Evolutionary conservation across 2,797 vertebrate species (phyloP).

Genomic region (Neolamprologus multifasciatus): DNA sequence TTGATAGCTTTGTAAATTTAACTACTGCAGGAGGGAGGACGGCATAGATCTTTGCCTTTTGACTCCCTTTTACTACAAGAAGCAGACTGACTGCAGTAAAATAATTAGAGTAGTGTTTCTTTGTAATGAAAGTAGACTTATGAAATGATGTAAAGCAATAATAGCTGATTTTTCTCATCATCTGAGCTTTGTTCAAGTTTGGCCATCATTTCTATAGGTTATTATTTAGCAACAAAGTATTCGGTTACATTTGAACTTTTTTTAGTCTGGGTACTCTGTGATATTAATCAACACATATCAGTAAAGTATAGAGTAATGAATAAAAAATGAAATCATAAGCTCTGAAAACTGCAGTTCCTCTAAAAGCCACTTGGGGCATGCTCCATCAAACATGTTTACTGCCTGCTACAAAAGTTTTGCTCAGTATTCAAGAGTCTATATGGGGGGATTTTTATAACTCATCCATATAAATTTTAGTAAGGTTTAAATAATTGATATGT

Average conservation of each 20-base stretch:
- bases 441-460: neutral
- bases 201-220: neutral
- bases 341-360: fast-evolving
- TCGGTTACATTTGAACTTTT: neutral
- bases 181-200: neutral
- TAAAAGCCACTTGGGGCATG: neutral
- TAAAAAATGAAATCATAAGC: fast-evolving
- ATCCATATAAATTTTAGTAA: neutral
- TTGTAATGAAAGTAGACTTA: neutral
- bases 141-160: neutral
- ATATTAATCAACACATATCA: neutral
- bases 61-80: neutral
- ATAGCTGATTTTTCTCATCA: neutral
- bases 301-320: fast-evolving
- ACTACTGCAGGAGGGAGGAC: neutral
- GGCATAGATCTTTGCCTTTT: neutral
- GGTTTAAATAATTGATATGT: neutral
- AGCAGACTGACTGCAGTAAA: neutral
- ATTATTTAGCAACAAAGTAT: neutral
- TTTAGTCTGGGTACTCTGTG: neutral
- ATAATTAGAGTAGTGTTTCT: neutral
- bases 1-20: neutral
- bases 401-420: neutral
- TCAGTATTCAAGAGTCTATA: neutral
- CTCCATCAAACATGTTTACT: neutral